Base-by-base conservation (phyloP, 2,888 invertebrate genomes). In the Pocota personata region DNA sequence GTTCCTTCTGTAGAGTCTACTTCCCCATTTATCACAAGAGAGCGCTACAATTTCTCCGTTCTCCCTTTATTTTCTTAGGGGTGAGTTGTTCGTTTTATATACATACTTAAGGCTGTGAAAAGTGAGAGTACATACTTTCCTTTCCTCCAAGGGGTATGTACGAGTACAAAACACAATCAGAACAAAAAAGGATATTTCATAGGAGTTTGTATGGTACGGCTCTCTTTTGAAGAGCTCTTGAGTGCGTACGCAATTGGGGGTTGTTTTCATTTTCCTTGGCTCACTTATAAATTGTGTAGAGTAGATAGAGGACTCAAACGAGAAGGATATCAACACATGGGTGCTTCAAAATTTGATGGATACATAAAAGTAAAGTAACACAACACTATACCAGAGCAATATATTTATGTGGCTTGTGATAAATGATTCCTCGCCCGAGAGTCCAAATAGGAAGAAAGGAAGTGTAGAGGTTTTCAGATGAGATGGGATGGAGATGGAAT, bases 321-420 rank as follows among this genome's bases (percentile, higher is more conserved):
- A 72, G 71, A 79, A 72, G 72, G 77, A 86, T 82, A 86, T 86
- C 86, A 86, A 86, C 86, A 86, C 86, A 82, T 86, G 86, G 86
- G 82, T 86, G 82, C 77, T 82, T 73, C 30, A 72, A 72, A 62
- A 50, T 72, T 76, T 77, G 76, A 72, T 76, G 66, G 71, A 77
- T 77, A 86, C 60, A 77, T 86, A 72, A 72, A 77, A 82, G 76
- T 86, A 69, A 60, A 46, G 43, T 50, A 52, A 76, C 24, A 73
- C 72, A 73, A 16, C 50, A 75, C 57, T 60, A 30, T 48, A 69
- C 43, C 19, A 50, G 48, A 48, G 32, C 57, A 37, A 48, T 71
- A 67, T 75, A 69, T 71, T 69, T 76, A 52, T 62, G 58, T 66
- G 69, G 58, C 62, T 58, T 48, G 50, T 84, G 80, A 84, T 80